Base-by-base conservation (phyloP, 92 coral and sea anemone genomes). In the Pocillopora meandrina region DNA sequence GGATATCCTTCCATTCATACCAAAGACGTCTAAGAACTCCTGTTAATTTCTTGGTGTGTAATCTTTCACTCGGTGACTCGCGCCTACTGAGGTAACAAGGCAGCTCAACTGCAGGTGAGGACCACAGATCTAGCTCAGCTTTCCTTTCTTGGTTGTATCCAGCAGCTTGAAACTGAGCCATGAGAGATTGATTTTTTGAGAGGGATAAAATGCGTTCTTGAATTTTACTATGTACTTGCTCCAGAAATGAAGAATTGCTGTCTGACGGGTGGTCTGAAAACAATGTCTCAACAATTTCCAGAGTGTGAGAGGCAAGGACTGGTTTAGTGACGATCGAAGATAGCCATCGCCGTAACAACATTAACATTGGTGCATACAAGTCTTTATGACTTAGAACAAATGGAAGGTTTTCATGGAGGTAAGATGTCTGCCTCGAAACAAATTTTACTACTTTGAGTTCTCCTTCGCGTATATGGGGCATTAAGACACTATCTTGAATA, bases 131-230 rank as follows among this genome's bases (percentile, higher is more conserved):
- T 20, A 20, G 59, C 12, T 12, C 14, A 20, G 6, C 82, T 52
- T 76, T 61, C 10, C 26, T 15, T 2, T 65, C n/a, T 80, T 84
- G 83, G 80, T 92, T 92, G 84, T 92, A 92, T 5, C 89, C 89
- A 1, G 93, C 65, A 15, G 88, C 77, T 77, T 87, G 91, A 64
- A 92, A 77, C 23, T 85, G 86, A n/a, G 89, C 87, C 9, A 92
- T 72, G 21, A 87, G 83, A 77, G 90, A 87, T 47, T 90, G 91
- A 77, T 92, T 92, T 0, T 52, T 17, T 62, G 84, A 84, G 11
- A 92, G 76, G 13, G 76, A 81, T 49, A 84, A 66, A 57, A 87
- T 63, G 59, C 69, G 83, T 57, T 26, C 65, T 56, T 84, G 88
- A 16, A 86, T 83, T 4, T n/a, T 47, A 9, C 34, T 9, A 26